A percentile compares a stretch with the other conserved stretches of the same genome.
phyloP scores from a whole-genome alignment of 2,888 invertebrate genomes.

The Caenorhabditis japonica region DNA sequence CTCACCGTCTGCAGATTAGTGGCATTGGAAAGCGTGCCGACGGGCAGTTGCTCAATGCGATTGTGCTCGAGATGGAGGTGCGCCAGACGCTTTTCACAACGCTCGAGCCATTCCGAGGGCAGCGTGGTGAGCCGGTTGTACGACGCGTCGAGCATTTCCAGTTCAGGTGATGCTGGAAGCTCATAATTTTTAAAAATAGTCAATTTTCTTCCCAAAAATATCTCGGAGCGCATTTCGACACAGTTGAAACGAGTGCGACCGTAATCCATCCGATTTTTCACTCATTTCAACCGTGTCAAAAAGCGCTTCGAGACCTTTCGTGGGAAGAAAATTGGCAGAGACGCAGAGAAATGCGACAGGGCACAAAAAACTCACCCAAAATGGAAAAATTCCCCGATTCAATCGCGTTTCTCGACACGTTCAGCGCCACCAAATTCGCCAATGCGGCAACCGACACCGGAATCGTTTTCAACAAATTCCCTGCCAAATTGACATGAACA shows the following conservation, averaged over 20 bases:
- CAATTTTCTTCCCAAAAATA: too few relatives aligned
- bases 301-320: too few relatives aligned
- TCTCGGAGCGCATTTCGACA: too few relatives aligned
- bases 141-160: conserved; percentile 56
- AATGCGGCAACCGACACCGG: conserved; percentile 65
- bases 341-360: too few relatives aligned
- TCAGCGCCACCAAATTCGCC: conserved; percentile 64
- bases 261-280: neutral
- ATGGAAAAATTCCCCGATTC: conserved; percentile 45
- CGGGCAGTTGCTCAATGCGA: conserved; percentile 52
- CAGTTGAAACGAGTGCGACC: too few relatives aligned
- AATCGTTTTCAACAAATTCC: conserved; percentile 61
- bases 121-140: conserved; percentile 41
- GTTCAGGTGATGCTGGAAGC: conserved; percentile 52
- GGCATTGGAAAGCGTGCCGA: conserved; percentile 58
- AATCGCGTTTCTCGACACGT: conserved; percentile 66
- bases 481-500: conserved; percentile 67
- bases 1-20: conserved; percentile 70
- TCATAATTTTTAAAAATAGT: neutral
- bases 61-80: conserved; percentile 62
- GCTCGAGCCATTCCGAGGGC: conserved; percentile 50
- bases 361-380: conserved; percentile 33
- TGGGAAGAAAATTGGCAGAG: too few relatives aligned
- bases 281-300: neutral
- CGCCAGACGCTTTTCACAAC: conserved; percentile 33